Percentiles rank a stretch among this genome's conserved stretches.
These are phyloP conservation scores for Nomada hirtipes DNA, from an alignment of 2,888 invertebrate genomes.

Conservation along the genomic window DNA sequence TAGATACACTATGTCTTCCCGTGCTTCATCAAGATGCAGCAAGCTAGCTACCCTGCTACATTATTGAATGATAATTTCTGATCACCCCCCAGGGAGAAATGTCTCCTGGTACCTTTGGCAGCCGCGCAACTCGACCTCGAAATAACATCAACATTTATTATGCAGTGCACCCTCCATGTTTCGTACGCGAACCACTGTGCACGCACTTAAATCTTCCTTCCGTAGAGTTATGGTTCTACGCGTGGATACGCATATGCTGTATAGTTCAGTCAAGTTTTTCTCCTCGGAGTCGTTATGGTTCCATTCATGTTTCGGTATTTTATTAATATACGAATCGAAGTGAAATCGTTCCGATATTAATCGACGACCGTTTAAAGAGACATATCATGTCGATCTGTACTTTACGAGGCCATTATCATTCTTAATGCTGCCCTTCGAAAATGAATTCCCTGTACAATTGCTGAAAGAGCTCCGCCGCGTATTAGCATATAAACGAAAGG, in stretches of 20 bases:
- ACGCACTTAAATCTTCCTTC: slow-evolving; percentile 1
- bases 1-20: slow-evolving; percentile 18
- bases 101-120: slow-evolving; percentile 61
- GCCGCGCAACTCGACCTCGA: slow-evolving; percentile 60
- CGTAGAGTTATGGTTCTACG: slow-evolving; percentile 15
- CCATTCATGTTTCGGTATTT: slow-evolving; percentile 1
- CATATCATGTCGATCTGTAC: neutral
- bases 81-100: slow-evolving; percentile 71
- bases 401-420: neutral
- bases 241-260: neutral
- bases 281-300: slow-evolving; percentile 8
- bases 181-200: slow-evolving; percentile 14
- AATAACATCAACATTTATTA: slow-evolving; percentile 69
- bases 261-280: neutral
- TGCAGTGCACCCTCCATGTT: slow-evolving; percentile 50
- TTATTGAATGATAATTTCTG: slow-evolving; percentile 78
- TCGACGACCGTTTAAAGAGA: neutral
- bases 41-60: slow-evolving; percentile 51
- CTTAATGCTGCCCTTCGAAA: neutral
- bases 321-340: neutral
- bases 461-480: neutral
- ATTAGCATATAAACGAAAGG: slow-evolving; percentile 27
- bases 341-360: neutral
- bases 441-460: slow-evolving; percentile 4
- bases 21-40: slow-evolving; percentile 55